These are phyloP conservation scores for Pachydiplax longipennis DNA, from an alignment of 2,888 invertebrate genomes.

Conservation along the genomic window DNA sequence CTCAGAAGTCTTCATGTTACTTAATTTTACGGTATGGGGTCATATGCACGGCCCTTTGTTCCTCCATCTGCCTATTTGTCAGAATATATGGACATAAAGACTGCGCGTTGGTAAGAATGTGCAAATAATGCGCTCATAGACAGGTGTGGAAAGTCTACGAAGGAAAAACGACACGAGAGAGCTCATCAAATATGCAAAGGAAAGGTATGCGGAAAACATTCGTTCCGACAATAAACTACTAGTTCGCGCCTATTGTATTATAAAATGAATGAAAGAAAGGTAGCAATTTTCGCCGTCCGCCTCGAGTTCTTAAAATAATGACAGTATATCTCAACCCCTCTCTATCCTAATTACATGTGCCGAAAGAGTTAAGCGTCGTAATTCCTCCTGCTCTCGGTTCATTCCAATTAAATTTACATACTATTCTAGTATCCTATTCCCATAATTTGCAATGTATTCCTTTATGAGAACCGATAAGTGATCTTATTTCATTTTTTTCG, in stretches of 20 bases:
- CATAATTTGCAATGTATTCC: neutral
- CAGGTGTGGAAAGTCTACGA: neutral
- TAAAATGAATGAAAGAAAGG: neutral
- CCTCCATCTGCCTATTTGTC: too few species aligned
- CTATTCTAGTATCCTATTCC: neutral
- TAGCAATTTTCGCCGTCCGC: neutral
- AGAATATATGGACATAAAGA: too few species aligned
- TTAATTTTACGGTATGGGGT: too few species aligned
- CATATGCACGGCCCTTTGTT: too few species aligned
- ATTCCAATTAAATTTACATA: constrained; percentile 42
- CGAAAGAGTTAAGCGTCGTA: neutral
- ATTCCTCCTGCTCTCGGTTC: constrained; percentile 17
- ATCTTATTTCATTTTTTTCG: neutral
- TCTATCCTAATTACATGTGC: constrained; percentile 23
- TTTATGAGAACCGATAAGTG: neutral
- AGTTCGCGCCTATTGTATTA: neutral
- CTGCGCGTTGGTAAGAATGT: neutral
- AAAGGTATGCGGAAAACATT: neutral
- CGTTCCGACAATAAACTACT: neutral
- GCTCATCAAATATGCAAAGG: neutral
- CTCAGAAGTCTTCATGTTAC: too few species aligned
- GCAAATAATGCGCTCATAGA: neutral
- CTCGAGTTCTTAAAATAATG: neutral
- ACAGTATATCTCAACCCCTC: neutral
- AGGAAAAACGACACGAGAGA: neutral